phyloP scores from a whole-genome alignment of 2,888 invertebrate species.

The Therioaphis trifolii region DNA sequence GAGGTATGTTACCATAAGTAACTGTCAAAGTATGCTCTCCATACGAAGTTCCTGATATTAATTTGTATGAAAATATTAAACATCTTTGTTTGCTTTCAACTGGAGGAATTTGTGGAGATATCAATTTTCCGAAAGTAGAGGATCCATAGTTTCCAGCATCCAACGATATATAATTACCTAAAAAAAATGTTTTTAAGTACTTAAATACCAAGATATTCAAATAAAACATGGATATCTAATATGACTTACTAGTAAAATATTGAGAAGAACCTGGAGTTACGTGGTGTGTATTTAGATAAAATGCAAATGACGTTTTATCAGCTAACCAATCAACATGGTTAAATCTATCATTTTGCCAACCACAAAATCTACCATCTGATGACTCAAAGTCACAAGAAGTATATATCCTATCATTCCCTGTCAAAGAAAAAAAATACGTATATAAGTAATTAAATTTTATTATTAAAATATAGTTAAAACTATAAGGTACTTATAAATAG shows the following conservation, averaged over 20 bases:
- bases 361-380: conserved; percentile 74
- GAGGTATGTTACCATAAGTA: conserved; percentile 40
- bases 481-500: too few species aligned
- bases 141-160: conserved; percentile 30
- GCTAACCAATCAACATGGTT: conserved; percentile 82
- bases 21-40: neutral
- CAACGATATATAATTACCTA: conserved; percentile 53
- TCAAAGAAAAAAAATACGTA: neutral
- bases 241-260: conserved; percentile 28
- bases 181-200: neutral
- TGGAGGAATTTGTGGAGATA: conserved; percentile 30
- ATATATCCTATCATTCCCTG: conserved; percentile 64
- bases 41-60: neutral
- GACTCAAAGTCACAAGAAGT: conserved; percentile 77
- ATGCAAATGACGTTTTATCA: conserved; percentile 25
- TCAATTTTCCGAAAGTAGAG: neutral
- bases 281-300: conserved; percentile 4
- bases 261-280: conserved; percentile 45
- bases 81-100: conserved; percentile 29
- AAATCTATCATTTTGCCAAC: conserved; percentile 80
- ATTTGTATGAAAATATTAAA: conserved; percentile 43
- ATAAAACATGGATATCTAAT: too few species aligned
- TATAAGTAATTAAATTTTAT: too few species aligned
- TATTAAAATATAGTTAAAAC: too few species aligned
- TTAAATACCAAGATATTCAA: neutral